phyloP scores from a whole-genome alignment of 2,888 invertebrate genomes.

The Aphidoletes aphidimyza region DNA sequence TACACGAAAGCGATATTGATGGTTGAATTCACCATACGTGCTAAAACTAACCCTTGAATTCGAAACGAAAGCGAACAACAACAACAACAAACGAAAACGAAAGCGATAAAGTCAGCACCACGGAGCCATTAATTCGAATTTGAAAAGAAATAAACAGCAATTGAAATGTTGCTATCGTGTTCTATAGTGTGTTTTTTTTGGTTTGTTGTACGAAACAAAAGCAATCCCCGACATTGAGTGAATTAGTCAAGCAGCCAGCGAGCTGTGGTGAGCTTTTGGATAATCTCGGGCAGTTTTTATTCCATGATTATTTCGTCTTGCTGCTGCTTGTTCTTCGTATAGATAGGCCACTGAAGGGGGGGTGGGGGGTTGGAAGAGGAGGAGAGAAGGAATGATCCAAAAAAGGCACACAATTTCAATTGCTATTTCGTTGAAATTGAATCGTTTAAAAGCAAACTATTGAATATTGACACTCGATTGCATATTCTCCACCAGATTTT shows the following conservation, averaged over 20 bases:
- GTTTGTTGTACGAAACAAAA: background rate
- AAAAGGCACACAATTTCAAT: background rate
- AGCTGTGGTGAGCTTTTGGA: too few species aligned
- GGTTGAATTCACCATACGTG: background rate
- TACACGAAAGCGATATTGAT: background rate
- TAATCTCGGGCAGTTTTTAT: background rate
- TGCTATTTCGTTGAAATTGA: background rate
- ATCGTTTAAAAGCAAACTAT: background rate
- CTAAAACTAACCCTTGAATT: constrained; percentile 8
- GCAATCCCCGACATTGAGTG: too few species aligned
- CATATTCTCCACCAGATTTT: background rate
- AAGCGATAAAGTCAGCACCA: constrained; percentile 10
- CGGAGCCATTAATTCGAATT: constrained; percentile 28
- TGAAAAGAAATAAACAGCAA: constrained; percentile 15
- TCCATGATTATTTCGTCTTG: background rate
- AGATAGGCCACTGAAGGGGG: background rate
- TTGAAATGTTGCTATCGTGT: constrained; percentile 32
- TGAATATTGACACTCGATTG: constrained; percentile 15
- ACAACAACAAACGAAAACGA: too few species aligned
- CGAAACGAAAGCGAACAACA: too few species aligned
- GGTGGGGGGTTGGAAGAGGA: background rate
- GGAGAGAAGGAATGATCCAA: background rate
- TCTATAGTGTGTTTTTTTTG: too few species aligned
- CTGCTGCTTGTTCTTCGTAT: too few species aligned
- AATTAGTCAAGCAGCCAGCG: background rate